These are phyloP conservation scores for Micromesistius poutassou DNA, from an alignment of 2,797 vertebrate species.

Conservation along the genomic window DNA sequence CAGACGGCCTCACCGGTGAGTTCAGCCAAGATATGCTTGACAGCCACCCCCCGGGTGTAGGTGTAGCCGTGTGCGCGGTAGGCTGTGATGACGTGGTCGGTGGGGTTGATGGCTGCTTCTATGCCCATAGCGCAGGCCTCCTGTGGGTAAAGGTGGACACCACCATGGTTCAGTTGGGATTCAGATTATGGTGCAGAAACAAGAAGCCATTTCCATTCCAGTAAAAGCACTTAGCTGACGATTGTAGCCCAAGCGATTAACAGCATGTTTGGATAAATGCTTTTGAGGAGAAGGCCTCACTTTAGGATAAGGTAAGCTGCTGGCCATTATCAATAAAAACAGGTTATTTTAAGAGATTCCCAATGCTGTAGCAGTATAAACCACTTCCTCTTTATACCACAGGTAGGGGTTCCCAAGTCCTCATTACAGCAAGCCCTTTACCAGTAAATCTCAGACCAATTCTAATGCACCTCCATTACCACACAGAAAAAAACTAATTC, in stretches of 20 bases:
- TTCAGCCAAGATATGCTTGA: slow-evolving; percentile 86
- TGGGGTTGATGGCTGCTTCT: slow-evolving; percentile 80
- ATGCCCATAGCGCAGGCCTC: slow-evolving; percentile 93
- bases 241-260: background rate
- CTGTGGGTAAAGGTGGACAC: slow-evolving; percentile 58
- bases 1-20: slow-evolving; percentile 81
- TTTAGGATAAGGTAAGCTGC: too few species aligned
- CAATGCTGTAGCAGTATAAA: too few species aligned
- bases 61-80: slow-evolving; percentile 90
- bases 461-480: too few species aligned
- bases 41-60: slow-evolving; percentile 81
- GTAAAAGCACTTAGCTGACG: background rate
- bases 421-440: too few species aligned
- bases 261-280: background rate
- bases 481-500: too few species aligned
- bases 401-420: too few species aligned
- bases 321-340: too few species aligned
- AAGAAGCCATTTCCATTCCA: background rate
- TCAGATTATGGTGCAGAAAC: background rate
- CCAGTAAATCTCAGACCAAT: too few species aligned
- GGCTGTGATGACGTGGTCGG: slow-evolving; percentile 92
- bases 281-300: background rate
- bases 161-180: background rate
- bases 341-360: too few species aligned
- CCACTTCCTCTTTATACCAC: too few species aligned